Evolutionary conservation across 2,797 vertebrate species (phyloP), one percentile per base, ranked within the genome.

Genomic region (Pteropus rufus): DNA sequence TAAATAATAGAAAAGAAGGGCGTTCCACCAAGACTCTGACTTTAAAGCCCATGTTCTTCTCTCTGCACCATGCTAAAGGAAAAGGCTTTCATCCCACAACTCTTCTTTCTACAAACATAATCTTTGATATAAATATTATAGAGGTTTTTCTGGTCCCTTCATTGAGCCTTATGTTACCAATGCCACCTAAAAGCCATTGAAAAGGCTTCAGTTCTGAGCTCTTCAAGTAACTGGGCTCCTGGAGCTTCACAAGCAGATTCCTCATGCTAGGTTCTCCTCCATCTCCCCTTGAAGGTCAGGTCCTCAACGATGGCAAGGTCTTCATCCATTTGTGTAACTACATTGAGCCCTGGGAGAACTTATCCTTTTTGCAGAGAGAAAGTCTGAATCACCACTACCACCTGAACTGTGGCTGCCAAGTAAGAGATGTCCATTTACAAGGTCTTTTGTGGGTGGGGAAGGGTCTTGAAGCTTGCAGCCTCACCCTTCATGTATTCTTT

Each of bases 321-420:
- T 98, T 98, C 84, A 99, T 99, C 94, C 99, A 99, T 73, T 98
- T 99, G 91, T 99, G 99, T 97, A 99, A 99, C 98, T 99, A 99
- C 65, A 98, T 99, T 11, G 98, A 99, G 94, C 99, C 98, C 0
- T 99, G 99, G 99, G 99, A 99, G 86, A 98, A 99, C 90, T 97
- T 99, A 76, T 99, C 99, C 36, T 92, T 99, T 95, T 99, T 99
- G 69, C 99, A 99, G 97, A 99, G 99, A 98, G 99, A 99, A 98
- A 99, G 99, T 96, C 99, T 99, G 84, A 99, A 99, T 97, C 99
- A 99, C 98, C 99, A 99, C 98, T 99, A 99, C 97, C 99, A 99
- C 97, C 99, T 99, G 98, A 99, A 99, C 98, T 99, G 99, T 92
- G 99, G 98, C 96, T 99, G 99, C 98, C 99, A 98, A 98, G 99